Evolutionary conservation across 2,888 invertebrate genomes (phyloP), one percentile per base, ranked within the genome.

Genomic region (Agonopterix subpropinquella): DNA sequence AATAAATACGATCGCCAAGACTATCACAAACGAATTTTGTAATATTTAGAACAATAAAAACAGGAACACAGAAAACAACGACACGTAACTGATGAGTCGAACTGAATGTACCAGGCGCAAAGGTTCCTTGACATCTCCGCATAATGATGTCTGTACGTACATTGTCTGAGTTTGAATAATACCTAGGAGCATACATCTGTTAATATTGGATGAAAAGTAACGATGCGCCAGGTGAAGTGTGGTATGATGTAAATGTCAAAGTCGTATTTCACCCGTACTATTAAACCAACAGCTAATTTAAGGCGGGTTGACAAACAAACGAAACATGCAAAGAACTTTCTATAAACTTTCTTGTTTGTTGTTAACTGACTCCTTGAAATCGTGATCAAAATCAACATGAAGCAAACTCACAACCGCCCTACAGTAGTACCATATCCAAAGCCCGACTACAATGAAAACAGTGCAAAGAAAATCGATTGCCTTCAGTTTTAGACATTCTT

Each of bases 71-170:
- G 37, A 55, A 54, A 52, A 62, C 49, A 54, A 28, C 28, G 28
- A 61, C 59, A 61, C 51, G 47, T 47, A 56, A 45, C n/a, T 51
- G 52, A 44, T 47, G 52, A 49, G 55, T 53, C 47, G 39, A 39
- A 39, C 11, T 49, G 44, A 36, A 49, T 46, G 43, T 52, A 56
- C 53, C 52, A 41, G 52, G 54, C 52, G 53, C 53, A 52, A 45
- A 39, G 39, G 28, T 28, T 28, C 5, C 28, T 28, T 28, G 28
- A 28, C 28, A 28, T 28, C 28, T 28, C 28, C 28, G 28, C 7
- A 7, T 28, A 28, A 28, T 28, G 5, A 5, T 28, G 7, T 28
- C 28, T 28, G 28, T 18, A 15, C 15, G 15, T 18, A 28, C 28
- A 28, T 28, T 28, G 5, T 5, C 5, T 28, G 28, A 28, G 28